Conservation (phyloP, 1,140 invertebrate species). For the Bradysia coprophila region DNA sequence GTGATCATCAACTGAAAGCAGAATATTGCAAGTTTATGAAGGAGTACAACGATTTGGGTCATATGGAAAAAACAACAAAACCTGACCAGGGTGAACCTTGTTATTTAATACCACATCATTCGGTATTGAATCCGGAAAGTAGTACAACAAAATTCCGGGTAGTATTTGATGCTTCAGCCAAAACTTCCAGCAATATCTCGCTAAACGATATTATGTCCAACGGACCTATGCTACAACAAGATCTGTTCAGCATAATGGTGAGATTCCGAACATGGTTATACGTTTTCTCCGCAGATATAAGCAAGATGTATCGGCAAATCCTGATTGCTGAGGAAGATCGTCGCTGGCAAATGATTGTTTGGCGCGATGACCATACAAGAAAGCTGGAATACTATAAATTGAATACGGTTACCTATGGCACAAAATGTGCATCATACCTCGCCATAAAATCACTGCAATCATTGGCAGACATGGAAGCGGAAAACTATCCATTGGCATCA, state of each 20-base stretch:
- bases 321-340: slow-evolving; percentile 13
- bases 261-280: neutral
- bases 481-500: slow-evolving; percentile 9
- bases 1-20: neutral
- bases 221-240: neutral
- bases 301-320: slow-evolving; percentile 11
- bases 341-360: slow-evolving; percentile 24
- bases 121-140: neutral
- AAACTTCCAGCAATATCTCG: neutral
- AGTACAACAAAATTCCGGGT: neutral
- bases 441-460: slow-evolving; percentile 14
- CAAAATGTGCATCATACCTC: slow-evolving; percentile 16
- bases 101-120: neutral
- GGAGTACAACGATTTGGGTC: neutral
- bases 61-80: neutral
- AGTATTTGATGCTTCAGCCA: neutral
- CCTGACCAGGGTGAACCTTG: neutral
- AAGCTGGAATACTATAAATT: slow-evolving; percentile 7
- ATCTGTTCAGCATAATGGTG: neutral
- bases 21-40: neutral
- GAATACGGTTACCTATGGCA: slow-evolving; percentile 13
- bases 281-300: neutral
- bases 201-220: neutral
- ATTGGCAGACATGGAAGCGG: slow-evolving; percentile 10
- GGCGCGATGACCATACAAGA: slow-evolving; percentile 12